These are phyloP conservation scores for Proisotoma minuta DNA, from an alignment of 2,888 invertebrate species.

Conservation along the genomic window DNA sequence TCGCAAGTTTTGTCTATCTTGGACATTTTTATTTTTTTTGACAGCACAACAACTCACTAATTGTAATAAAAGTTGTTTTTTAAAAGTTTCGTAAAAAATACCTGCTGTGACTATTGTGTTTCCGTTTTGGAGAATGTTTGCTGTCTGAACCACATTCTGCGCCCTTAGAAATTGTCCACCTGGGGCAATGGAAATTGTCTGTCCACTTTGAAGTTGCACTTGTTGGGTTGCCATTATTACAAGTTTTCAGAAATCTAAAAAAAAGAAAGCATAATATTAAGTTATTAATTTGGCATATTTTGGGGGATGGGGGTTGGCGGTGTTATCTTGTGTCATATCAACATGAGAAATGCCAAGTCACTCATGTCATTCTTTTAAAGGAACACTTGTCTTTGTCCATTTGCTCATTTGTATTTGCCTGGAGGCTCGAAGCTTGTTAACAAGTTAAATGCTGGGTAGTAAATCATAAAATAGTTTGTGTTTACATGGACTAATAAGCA, in stretches of 20 bases:
- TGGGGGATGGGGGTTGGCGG: too few species aligned
- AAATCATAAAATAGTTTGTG: background rate
- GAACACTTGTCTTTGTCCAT: too few species aligned
- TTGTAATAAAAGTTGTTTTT: too few species aligned
- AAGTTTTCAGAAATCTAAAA: background rate
- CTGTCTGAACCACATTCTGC: slow-evolving; percentile 44
- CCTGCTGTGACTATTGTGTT: slow-evolving; percentile 35
- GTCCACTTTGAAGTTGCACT: slow-evolving; percentile 42
- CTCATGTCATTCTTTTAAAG: background rate
- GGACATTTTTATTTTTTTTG: too few species aligned
- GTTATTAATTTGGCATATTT: background rate
- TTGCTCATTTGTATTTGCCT: too few species aligned
- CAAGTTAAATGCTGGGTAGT: background rate
- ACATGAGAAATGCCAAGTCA: too few species aligned
- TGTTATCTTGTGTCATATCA: too few species aligned
- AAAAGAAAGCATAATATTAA: background rate
- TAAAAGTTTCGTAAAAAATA: too few species aligned
- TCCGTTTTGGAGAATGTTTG: slow-evolving; percentile 44
- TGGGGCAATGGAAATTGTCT: slow-evolving; percentile 42
- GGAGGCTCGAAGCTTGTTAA: background rate
- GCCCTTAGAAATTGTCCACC: slow-evolving; percentile 44
- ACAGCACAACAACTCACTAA: too few species aligned
- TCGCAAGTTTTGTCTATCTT: too few species aligned
- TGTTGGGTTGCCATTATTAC: slow-evolving; percentile 42
- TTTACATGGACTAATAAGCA: slow-evolving; percentile 4